phyloP scores from a whole-genome alignment of 2,888 invertebrate species.

The Opisthograptis luteolata region DNA sequence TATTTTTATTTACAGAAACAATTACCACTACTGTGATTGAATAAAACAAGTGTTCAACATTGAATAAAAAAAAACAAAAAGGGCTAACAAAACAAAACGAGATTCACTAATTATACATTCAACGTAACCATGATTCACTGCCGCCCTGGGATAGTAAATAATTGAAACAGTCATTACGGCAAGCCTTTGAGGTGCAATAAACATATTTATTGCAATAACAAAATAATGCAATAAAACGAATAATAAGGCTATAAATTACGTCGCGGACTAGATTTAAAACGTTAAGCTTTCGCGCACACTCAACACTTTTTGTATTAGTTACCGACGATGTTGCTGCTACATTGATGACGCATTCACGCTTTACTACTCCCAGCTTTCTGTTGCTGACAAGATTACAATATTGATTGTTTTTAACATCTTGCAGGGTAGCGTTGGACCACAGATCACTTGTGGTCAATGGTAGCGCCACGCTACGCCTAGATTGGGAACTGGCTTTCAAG shows the following conservation, averaged over 20 bases:
- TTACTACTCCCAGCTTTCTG: too few species aligned
- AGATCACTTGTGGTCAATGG: too few species aligned
- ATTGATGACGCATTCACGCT: too few species aligned
- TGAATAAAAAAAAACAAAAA: too few species aligned
- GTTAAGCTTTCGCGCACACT: conserved; percentile 3
- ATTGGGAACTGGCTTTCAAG: too few species aligned
- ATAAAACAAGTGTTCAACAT: too few species aligned
- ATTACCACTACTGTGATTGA: too few species aligned
- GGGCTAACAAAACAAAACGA: background rate
- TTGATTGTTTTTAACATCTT: too few species aligned
- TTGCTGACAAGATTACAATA: too few species aligned
- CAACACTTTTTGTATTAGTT: background rate
- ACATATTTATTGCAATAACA: conserved; percentile 17
- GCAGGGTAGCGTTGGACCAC: too few species aligned
- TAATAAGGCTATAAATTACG: conserved; percentile 15
- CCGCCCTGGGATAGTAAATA: conserved; percentile 18
- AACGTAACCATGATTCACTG: conserved; percentile 13
- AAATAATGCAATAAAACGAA: background rate
- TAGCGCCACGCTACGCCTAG: too few species aligned
- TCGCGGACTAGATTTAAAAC: conserved; percentile 12
- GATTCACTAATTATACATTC: conserved; percentile 6
- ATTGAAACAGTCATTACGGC: conserved; percentile 33
- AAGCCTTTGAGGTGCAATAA: conserved; percentile 21
- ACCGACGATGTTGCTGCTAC: background rate
- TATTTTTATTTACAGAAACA: too few species aligned